Evolutionary conservation across 2,888 invertebrate genomes (phyloP), one percentile per base, ranked within the genome.

Genomic region (Fragum fragum): DNA sequence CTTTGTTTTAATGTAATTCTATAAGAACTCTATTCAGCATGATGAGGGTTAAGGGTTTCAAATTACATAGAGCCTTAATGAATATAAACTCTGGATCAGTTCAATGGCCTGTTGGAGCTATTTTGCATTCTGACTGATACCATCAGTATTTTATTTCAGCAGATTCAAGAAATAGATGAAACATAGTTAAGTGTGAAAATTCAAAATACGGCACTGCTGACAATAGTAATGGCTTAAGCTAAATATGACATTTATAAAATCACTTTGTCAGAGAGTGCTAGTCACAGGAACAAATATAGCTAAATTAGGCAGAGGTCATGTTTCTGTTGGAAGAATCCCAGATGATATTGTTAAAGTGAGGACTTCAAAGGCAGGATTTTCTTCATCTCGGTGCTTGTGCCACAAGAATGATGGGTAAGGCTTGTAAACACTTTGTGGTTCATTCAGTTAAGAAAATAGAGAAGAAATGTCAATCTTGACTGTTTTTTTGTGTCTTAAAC

Each of bases 351-450:
- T 29, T 18, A 39, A n/a, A 42, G 21, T 6, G 16, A 14, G 6
- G n/a, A 32, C 16, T 32, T 6, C 21, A 14, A 66, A 42, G 66
- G 3, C 42, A 39, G 3, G 23, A 21, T 42, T 66, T 36, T 42
- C 66, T 5, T 66, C 66, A 1, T 42, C 42, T 11, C 23, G 23
- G 9, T 66, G 42, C 36, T 23, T n/a, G 32, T 18, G 11, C 42
- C 23, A 18, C 42, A 21, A 23, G 23, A 66, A 66, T 26, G 7
- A 42, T 42, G 6, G 66, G 66, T 66, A 66, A 66, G 66, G 66
- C 36, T 42, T 26, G 11, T 39, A 66, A 66, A 66, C 29, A 42
- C 47, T 42, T 36, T 66, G 66, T 66, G 66, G 66, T 66, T 66
- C 66, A 36, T 6, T 36, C 3, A 36, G 32, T 36, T 3, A 36